Conservation (phyloP, 2,888 invertebrate species). For the Athrips mouffetella region DNA sequence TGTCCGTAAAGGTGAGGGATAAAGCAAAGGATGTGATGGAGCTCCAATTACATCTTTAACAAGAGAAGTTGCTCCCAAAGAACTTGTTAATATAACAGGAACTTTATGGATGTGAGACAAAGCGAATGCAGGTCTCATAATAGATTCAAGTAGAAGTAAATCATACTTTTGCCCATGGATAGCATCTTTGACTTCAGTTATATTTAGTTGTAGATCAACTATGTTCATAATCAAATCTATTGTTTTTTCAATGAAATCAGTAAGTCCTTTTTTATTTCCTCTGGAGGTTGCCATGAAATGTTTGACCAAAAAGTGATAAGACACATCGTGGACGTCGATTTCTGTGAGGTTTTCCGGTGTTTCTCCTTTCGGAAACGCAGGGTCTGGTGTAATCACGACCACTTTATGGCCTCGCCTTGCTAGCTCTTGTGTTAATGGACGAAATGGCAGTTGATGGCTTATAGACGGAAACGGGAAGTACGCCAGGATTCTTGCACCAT, state of each 20-base stretch:
- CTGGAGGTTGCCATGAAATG: too few species aligned
- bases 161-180: conserved; percentile 24
- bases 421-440: conserved; percentile 52
- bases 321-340: conserved; percentile 49
- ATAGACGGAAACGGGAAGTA: conserved; percentile 55
- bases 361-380: conserved; percentile 30
- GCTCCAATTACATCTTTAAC: conserved; percentile 36
- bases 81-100: conserved; percentile 44
- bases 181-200: background rate
- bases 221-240: background rate
- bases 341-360: conserved; percentile 53
- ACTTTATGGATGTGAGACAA: conserved; percentile 37
- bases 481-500: conserved; percentile 30
- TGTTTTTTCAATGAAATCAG: too few species aligned
- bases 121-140: conserved; percentile 23
- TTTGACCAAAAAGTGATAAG: too few species aligned
- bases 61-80: conserved; percentile 28
- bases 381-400: conserved; percentile 36
- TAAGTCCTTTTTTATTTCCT: too few species aligned
- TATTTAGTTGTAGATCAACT: background rate
- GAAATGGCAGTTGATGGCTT: conserved; percentile 65
- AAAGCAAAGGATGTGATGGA: conserved; percentile 39
- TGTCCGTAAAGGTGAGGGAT: conserved; percentile 28
- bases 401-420: conserved; percentile 56
- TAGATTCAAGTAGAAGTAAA: conserved; percentile 40